Conservation (phyloP, 2,113 vertebrate species). For the Clarias magur region DNA sequence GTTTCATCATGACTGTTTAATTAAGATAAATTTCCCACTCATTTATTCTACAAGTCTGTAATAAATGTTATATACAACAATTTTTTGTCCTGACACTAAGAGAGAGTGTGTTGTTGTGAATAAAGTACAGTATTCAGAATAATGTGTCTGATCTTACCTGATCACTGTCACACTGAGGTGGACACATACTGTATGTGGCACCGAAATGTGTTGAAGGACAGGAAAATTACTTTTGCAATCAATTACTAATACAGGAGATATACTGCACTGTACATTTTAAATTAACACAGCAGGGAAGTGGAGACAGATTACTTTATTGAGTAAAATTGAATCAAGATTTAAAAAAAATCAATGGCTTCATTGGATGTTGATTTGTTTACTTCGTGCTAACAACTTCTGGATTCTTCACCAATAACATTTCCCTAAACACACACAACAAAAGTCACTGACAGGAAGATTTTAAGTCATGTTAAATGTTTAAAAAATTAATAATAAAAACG, state of each 20-base stretch:
- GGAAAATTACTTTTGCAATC: background rate
- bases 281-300: background rate
- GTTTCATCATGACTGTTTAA: too few relatives aligned
- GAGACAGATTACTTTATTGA: background rate
- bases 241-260: background rate
- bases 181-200: background rate
- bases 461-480: background rate
- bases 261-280: background rate
- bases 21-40: too few relatives aligned
- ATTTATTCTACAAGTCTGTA: too few relatives aligned
- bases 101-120: background rate
- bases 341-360: too few relatives aligned
- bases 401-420: slow-evolving; percentile 40
- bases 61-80: too few relatives aligned
- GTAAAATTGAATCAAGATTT: background rate
- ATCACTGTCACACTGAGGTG: background rate
- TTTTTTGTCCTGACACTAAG: too few relatives aligned
- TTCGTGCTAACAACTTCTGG: background rate
- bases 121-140: background rate
- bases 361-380: background rate
- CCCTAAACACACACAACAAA: slow-evolving; percentile 43
- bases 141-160: background rate
- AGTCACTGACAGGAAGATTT: background rate
- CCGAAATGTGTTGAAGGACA: background rate
- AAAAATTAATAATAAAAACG: background rate